phyloP scores from a whole-genome alignment of 2,888 invertebrate genomes.

The Automeris io region DNA sequence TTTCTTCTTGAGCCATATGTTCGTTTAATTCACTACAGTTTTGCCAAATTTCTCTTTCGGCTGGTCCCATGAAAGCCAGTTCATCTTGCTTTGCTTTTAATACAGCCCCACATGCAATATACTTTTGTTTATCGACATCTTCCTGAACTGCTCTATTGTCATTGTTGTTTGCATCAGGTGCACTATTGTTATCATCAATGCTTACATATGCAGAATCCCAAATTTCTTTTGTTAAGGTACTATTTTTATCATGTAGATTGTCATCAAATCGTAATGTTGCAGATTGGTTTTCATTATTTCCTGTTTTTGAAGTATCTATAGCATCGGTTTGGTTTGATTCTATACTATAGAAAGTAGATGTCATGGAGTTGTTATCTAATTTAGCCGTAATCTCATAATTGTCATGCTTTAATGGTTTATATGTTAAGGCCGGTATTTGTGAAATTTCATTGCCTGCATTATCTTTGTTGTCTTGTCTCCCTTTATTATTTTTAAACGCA shows the following conservation, averaged over 20 bases:
- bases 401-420: not conserved
- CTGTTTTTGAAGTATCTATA: conserved; percentile 32
- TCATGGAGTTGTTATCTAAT: conserved; percentile 13
- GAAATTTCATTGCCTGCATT: conserved; percentile 16
- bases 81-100: conserved; percentile 32
- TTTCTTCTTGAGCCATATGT: conserved; percentile 34
- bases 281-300: conserved; percentile 29
- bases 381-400: conserved; percentile 7
- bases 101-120: conserved; percentile 29
- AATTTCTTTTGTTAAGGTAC: conserved; percentile 56
- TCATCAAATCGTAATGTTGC: conserved; percentile 29
- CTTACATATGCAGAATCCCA: conserved; percentile 76
- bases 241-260: conserved; percentile 27
- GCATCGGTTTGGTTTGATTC: conserved; percentile 41
- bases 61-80: conserved; percentile 58
- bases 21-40: conserved; percentile 45
- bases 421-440: conserved; percentile 13
- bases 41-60: conserved; percentile 67
- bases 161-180: conserved; percentile 61
- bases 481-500: conserved; percentile 10
- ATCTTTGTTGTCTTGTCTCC: conserved; percentile 12
- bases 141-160: conserved; percentile 39
- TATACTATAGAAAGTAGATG: conserved; percentile 44
- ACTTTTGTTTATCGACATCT: conserved; percentile 36
- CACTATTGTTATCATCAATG: conserved; percentile 67